Conservation (phyloP, 2,113 vertebrate species). For the Rutilus rutilus region DNA sequence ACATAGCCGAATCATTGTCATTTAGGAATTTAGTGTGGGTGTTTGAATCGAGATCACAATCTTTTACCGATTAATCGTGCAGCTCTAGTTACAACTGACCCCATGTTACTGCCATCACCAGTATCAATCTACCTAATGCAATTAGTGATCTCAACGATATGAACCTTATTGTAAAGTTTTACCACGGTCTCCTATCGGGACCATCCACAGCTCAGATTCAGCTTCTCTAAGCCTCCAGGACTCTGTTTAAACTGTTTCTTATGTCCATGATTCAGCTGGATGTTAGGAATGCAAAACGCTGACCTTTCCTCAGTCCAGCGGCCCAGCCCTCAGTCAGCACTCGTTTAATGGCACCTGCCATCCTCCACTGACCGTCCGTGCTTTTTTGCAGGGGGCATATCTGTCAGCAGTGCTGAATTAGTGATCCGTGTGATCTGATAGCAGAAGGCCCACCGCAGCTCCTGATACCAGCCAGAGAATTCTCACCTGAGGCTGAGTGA, state of each 20-base stretch:
- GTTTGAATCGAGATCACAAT: no score
- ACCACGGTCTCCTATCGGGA: background rate
- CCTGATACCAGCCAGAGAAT: slow-evolving; percentile 41
- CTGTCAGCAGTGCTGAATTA: slow-evolving; percentile 70
- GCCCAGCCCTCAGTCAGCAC: slow-evolving; percentile 53
- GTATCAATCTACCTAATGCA: background rate
- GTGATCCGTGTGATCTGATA: slow-evolving; percentile 76
- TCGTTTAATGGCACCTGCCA: slow-evolving; percentile 55
- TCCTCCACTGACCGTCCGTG: slow-evolving; percentile 59
- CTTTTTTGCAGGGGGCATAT: slow-evolving; percentile 46
- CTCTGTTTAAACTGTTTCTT: slow-evolving; percentile 17
- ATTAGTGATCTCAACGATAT: background rate
- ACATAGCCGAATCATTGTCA: no score
- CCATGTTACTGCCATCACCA: background rate
- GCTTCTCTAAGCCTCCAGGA: slow-evolving; percentile 12
- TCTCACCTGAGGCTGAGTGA: slow-evolving; percentile 68
- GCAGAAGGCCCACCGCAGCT: slow-evolving; percentile 54
- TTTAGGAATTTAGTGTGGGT: no score
- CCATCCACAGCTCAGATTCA: background rate
- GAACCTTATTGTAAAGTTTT: slow-evolving; percentile 5
- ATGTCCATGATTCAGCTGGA: slow-evolving; percentile 53
- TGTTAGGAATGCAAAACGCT: slow-evolving; percentile 48
- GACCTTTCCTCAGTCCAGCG: slow-evolving; percentile 56
- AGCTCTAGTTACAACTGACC: background rate
- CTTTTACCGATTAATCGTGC: no score